Evolutionary conservation across 2,888 invertebrate genomes (phyloP).

Genomic region (Diloba caeruleocephala): DNA sequence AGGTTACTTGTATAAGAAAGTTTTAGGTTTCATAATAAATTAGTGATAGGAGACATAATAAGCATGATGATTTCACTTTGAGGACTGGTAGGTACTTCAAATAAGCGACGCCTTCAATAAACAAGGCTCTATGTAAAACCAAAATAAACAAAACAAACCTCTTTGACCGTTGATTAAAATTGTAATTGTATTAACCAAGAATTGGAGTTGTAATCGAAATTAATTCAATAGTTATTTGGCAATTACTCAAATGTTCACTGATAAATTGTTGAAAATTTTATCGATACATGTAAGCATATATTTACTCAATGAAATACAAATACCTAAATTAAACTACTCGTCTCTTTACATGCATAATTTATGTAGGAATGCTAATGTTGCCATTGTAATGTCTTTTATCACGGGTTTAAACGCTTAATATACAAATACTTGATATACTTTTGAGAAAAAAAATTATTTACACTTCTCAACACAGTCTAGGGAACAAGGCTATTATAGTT

Average conservation of each 20-base stretch:
- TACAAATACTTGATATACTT: too few relatives aligned
- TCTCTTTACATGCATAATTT: too few relatives aligned
- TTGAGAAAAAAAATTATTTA: too few relatives aligned
- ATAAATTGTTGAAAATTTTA: too few relatives aligned
- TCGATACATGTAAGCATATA: too few relatives aligned
- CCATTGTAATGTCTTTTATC: too few relatives aligned
- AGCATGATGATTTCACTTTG: conserved; percentile 5
- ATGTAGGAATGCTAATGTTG: too few relatives aligned
- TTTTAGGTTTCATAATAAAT: conserved; percentile 32
- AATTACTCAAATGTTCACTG: not conserved
- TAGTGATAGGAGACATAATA: conserved; percentile 9
- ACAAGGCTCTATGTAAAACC: not conserved
- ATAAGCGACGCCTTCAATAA: not conserved
- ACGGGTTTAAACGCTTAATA: too few relatives aligned
- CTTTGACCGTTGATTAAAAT: conserved; percentile 31
- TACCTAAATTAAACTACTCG: too few relatives aligned
- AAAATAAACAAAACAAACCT: not conserved
- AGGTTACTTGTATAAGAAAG: conserved; percentile 27
- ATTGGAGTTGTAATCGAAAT: conserved; percentile 11
- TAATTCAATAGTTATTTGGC: not conserved
- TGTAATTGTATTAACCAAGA: conserved; percentile 16
- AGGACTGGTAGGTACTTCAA: not conserved
- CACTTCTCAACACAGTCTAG: too few relatives aligned
- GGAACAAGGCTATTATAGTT: too few relatives aligned
- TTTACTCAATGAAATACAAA: too few relatives aligned